Conservation (phyloP, 2,888 invertebrate genomes). For the Eupithecia tripunctaria region DNA sequence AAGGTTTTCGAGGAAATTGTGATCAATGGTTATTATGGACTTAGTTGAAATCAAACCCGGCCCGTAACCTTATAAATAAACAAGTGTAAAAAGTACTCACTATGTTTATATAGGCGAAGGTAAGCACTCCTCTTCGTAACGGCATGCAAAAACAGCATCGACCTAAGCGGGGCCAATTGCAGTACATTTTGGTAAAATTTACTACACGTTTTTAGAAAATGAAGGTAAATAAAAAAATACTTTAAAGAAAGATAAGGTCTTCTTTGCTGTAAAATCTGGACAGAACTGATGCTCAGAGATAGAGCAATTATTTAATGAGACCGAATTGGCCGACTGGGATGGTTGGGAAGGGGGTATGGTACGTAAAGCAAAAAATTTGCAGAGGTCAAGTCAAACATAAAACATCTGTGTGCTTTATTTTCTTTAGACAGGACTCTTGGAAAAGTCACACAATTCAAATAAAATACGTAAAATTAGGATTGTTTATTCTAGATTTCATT, state of each 20-base stretch:
- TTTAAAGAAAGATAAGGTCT: not conserved
- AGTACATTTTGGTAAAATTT: conserved; percentile 60
- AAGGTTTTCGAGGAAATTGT: too few relatives aligned
- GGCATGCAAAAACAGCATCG: conserved; percentile 76
- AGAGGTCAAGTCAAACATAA: not conserved
- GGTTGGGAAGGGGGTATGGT: not conserved
- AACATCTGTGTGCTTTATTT: too few relatives aligned
- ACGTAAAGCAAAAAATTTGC: not conserved
- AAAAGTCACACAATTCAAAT: too few relatives aligned
- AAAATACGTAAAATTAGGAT: too few relatives aligned
- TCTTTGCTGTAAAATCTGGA: not conserved
- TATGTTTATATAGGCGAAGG: conserved; percentile 67
- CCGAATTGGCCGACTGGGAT: not conserved
- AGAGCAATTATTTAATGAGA: not conserved
- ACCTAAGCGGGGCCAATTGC: conserved; percentile 60
- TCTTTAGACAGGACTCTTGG: too few relatives aligned
- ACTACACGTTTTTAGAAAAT: not conserved
- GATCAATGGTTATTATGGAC: too few relatives aligned
- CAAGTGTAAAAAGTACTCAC: conserved; percentile 57
- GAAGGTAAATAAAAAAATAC: conserved; percentile 8
- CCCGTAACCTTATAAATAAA: not conserved
- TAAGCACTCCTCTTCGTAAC: conserved; percentile 64
- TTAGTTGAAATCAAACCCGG: not conserved
- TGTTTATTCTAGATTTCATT: too few relatives aligned
- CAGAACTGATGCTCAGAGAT: not conserved